Evolutionary conservation across 2,888 invertebrate species (phyloP).

Genomic region (Lycocerus yunnanus): DNA sequence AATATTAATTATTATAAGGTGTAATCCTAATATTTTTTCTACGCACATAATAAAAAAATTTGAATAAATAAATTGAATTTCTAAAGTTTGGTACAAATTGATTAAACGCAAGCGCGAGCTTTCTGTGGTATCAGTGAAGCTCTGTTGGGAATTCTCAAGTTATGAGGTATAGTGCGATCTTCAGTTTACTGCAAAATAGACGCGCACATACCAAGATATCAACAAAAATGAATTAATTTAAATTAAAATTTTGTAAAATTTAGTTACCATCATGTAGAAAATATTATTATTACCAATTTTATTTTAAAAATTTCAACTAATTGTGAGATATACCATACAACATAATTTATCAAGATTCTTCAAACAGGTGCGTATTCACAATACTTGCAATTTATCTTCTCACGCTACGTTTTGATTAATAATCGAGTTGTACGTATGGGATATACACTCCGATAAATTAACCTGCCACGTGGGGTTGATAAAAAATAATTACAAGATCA

Average conservation of each 20-base stretch:
- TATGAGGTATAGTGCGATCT: conserved; percentile 11
- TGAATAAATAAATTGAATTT: background rate
- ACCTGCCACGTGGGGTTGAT: background rate
- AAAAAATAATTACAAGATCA: background rate
- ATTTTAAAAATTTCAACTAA: background rate
- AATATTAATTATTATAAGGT: background rate
- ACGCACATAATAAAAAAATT: background rate
- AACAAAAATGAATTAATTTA: background rate
- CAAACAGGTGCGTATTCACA: conserved; percentile 8
- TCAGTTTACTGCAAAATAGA: conserved; percentile 5
- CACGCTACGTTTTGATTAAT: background rate
- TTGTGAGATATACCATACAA: no score
- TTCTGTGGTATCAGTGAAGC: conserved; percentile 9
- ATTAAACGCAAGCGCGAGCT: conserved; percentile 17
- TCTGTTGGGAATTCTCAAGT: conserved; percentile 8
- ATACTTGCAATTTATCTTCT: background rate
- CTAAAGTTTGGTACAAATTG: background rate
- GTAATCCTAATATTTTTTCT: background rate
- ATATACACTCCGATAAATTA: background rate
- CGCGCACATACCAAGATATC: background rate
- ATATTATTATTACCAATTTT: background rate
- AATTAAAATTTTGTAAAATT: background rate
- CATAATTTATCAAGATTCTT: background rate
- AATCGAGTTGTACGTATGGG: background rate
- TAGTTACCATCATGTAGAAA: no score